Base-by-base conservation (phyloP, 2,888 invertebrate genomes). In the Papilio demoleus region DNA sequence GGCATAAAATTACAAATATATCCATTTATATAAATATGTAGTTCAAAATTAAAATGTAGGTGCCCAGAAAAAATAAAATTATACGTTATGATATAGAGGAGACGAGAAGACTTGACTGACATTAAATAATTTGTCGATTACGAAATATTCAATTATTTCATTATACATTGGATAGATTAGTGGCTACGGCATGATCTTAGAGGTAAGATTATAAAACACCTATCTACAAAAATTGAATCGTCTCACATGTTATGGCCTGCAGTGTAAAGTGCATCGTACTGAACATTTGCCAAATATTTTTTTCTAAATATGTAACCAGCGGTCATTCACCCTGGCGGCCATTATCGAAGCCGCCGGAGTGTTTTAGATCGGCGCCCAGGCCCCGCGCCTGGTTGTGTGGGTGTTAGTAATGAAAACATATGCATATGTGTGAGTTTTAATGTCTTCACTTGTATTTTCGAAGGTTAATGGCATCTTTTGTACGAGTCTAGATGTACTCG, bases 271-370 rank as follows among this genome's bases (percentile, higher is more conserved):
- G 80, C 84, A 82, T 77, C 79, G 82, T 81, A 85, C 87, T 84
- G 89, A 82, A 83, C 89, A 88, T 90, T 92, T 92, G 92, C 91
- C 91, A 92, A 92, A 91, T 90, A 90, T 92, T 92, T 92, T 92
- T 92, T 92, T 92, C 92, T 92, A 92, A 92, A 92, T 92, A 92
- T 92, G 92, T 89, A 88, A 87, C 88, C 78, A 71, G 72, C 75
- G 85, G 79, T 76, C 90, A 76, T 80, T 81, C 80, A 88, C 84
- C 91, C 79, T 82, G 80, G 76, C 85, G 81, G 86, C 87, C 89
- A 89, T 88, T 90, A 91, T 90, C 90, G 88, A 81, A 36, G 68
- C 53, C 65, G 65, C 81, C 85, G 85, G 86, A 83, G 85, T 81
- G 88, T 88, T 87, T 89, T 90, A 90, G 91, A 90, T 85, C 87